A percentile compares a stretch with the other conserved stretches of the same genome.
Conservation (phyloP, 2,797 vertebrate genomes). For the Microcaecilia unicolor region DNA sequence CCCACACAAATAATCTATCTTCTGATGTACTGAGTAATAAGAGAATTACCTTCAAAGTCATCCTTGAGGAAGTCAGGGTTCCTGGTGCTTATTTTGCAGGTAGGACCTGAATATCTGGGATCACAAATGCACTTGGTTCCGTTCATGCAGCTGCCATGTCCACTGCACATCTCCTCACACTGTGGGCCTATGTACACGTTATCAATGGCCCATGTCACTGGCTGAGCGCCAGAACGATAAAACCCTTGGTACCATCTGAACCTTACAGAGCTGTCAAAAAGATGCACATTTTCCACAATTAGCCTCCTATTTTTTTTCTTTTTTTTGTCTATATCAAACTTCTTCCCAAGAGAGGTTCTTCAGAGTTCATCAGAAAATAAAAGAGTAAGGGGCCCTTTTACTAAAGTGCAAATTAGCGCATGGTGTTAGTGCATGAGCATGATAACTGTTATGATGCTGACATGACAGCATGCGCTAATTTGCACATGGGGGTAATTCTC, state of each 20-base stretch:
- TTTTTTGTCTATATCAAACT: no score
- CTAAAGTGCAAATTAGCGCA: no score
- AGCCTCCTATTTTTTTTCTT: no score
- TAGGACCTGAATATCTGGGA: constrained; percentile 76
- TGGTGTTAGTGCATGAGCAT: no score
- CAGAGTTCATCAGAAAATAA: no score
- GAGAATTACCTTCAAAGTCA: constrained; percentile 96
- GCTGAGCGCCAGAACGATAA: constrained; percentile 73
- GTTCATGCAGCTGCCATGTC: constrained; percentile 81
- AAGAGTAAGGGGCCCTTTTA: no score
- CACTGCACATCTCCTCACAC: constrained; percentile 93
- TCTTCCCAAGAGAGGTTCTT: no score
- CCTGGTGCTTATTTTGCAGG: constrained; percentile 80
- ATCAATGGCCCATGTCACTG: constrained; percentile 92
- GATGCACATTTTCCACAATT: background rate
- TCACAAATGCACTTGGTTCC: constrained; percentile 87
- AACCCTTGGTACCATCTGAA: constrained; percentile 98
- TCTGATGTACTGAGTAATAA: no score
- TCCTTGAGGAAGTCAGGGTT: constrained; percentile 95
- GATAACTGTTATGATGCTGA: no score
- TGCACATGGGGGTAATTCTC: no score
- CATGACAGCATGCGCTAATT: no score
- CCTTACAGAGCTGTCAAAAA: constrained; percentile 71
- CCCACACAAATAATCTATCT: no score
- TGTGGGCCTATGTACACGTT: constrained; percentile 91